Evolutionary conservation across 2,797 vertebrate genomes (phyloP), one percentile per base, ranked within the genome.

Genomic region (Poeciliopsis paucimaculata): DNA sequence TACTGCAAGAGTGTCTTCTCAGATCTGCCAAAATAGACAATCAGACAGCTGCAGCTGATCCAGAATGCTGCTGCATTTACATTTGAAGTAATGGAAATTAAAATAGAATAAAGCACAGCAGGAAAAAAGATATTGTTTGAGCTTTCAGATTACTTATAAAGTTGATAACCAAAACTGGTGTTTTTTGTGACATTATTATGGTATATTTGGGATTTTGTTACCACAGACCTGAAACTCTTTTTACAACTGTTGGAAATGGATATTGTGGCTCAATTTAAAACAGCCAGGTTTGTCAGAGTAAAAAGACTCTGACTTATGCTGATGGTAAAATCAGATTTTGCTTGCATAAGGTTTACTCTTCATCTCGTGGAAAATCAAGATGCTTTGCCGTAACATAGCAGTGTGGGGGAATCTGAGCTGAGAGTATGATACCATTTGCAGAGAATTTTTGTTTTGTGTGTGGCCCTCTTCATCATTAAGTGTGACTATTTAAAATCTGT

Each of bases 241-340:
- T 91, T 87, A 88, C 72, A 89, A 92, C 80, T 45, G 84, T 72
- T 90, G 90, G 86, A 89, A 90, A 90, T 74, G 68, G 87, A 93
- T 90, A 89, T 91, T 87, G 91, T 86, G 79, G 72, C 71, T 60
- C 72, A n/a, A 53, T 81, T 88, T 85, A 77, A 84, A 82, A 77
- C 45, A 74, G 36, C 36, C 15, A 80, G 57, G 76, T 87, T 80
- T 86, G 89, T 86, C 85, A 86, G 85, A 87, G 80, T 74, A 64
- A 82, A 87, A 86, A 84, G 82, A 75, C 81, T 82, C 82, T 81
- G 85, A 87, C 88, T 82, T 79, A 81, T 77, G 81, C 83, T 92
- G 89, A 93, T 92, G 90, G 86, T 76, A 89, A 94, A 92, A 92
- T 93, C 90, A 93, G 90, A 90, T 83, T 85, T 46, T 41, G 73